Evolutionary conservation across 2,888 invertebrate species (phyloP), one percentile per base, ranked within the genome.

Genomic region (Chloromyia formosa): DNA sequence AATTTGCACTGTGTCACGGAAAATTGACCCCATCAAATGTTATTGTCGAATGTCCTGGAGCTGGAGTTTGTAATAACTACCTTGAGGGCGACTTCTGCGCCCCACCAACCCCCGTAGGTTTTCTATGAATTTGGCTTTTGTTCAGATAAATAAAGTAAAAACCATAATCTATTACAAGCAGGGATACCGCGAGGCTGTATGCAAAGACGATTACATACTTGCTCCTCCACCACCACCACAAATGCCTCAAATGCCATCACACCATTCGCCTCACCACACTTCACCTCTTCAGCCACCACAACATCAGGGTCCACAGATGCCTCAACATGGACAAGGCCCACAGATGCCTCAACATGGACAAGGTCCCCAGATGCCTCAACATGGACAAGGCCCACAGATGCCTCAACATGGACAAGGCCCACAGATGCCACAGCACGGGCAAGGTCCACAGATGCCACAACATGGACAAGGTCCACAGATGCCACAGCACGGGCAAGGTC

Each of bases 71-170:
- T 12, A 71, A 71, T 16, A 71, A 71, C 12, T 56, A 56, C 16
- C 35, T 56, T 10, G 71, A 71, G 56, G 71, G 71, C 12, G 71
- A 71, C 9, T 71, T 71, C 58, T 71, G 71, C 27, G 56, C 40
- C 5, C 56, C 56, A 56, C 40, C 56, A 3, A 58, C 58, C 20
- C 35, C 58, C 3, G 71, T 64, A 40, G 40, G 42, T 61, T 27
- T 61, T 22, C 12, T n/a, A 54, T n/a, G n/a, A n/a, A 22, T 20
- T 22, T 18, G 14, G 0, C 18, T 53, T 1, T 16, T 53, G 53
- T 7, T 4, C 27, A 4, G 27, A 35, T 35, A 35, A 35, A 35
- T 35, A n/a, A 27, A 14, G 61, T 4, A 61, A 61, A 12, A 23
- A 16, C 14, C 22, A 62, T 7, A 35, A 35, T 7, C 7, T 35